A percentile compares a stretch with the other conserved stretches of the same genome.
Evolutionary conservation across 2,888 invertebrate species (phyloP).

Genomic region (Drosophila vallismaia): DNA sequence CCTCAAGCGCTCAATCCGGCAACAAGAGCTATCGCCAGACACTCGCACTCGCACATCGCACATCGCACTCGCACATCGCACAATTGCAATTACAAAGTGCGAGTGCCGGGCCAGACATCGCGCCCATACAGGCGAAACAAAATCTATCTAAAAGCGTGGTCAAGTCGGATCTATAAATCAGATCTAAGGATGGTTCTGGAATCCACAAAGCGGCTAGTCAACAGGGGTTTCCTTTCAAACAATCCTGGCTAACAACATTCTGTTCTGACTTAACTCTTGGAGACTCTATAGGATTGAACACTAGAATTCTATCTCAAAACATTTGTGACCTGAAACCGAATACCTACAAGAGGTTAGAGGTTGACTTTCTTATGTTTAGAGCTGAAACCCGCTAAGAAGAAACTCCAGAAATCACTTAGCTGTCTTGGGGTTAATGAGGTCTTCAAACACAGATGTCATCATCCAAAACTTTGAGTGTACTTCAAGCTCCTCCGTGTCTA

Average conservation of each 20-base stretch:
- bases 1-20: constrained; percentile 51
- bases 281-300: not conserved
- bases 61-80: not conserved
- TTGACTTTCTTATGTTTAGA: not conserved
- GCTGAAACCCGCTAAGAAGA: not conserved
- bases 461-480: not conserved
- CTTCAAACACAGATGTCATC: not conserved
- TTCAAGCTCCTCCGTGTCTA: not conserved
- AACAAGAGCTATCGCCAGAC: constrained; percentile 55
- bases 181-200: not conserved
- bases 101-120: constrained; percentile 64
- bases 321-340: no score
- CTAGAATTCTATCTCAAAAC: not conserved
- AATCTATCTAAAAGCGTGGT: constrained; percentile 3
- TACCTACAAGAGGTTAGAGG: not conserved
- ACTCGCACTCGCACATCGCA: constrained; percentile 5
- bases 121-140: constrained; percentile 42
- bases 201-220: not conserved
- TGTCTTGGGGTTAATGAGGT: not conserved
- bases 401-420: not conserved
- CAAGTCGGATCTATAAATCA: not conserved
- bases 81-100: constrained; percentile 73
- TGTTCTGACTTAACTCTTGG: no score
- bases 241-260: not conserved
- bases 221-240: not conserved